Percentiles rank a stretch among this genome's conserved stretches.
Conservation (phyloP, 2,797 vertebrate genomes). For the Sorex maritimensis region DNA sequence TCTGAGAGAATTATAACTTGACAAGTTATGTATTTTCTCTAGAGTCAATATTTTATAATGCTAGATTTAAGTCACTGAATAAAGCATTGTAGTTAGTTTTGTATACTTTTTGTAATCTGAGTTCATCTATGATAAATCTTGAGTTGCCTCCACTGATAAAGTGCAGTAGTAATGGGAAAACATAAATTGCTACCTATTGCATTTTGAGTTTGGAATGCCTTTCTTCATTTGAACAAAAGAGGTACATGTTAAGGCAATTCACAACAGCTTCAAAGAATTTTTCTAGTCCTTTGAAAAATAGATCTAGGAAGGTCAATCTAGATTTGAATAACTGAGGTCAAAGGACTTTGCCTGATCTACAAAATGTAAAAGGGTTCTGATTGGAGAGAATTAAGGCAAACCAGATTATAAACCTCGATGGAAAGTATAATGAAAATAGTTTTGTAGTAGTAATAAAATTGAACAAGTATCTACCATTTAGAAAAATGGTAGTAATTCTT, state of each 20-base stretch:
- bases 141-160: conserved; percentile 60
- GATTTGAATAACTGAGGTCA: conserved; percentile 13
- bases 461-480: neutral
- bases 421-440: neutral
- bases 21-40: neutral
- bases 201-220: neutral
- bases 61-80: conserved; percentile 45
- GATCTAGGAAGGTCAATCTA: too few species aligned
- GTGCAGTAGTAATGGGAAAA: conserved; percentile 21
- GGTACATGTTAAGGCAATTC: neutral
- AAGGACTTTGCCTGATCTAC: conserved; percentile 9
- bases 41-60: conserved; percentile 28
- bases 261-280: neutral
- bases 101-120: neutral
- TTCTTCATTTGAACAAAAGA: conserved; percentile 45
- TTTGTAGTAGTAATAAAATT: neutral
- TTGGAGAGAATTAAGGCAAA: neutral
- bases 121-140: conserved; percentile 45
- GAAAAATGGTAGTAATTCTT: neutral
- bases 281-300: conserved; percentile 18
- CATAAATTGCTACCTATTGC: conserved; percentile 45
- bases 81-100: conserved; percentile 27
- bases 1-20: conserved; percentile 21
- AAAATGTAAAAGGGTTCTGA: neutral
- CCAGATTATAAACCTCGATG: conserved; percentile 22